Base-by-base conservation (phyloP, 2,888 invertebrate genomes). In the Stenichneumon culpator region DNA sequence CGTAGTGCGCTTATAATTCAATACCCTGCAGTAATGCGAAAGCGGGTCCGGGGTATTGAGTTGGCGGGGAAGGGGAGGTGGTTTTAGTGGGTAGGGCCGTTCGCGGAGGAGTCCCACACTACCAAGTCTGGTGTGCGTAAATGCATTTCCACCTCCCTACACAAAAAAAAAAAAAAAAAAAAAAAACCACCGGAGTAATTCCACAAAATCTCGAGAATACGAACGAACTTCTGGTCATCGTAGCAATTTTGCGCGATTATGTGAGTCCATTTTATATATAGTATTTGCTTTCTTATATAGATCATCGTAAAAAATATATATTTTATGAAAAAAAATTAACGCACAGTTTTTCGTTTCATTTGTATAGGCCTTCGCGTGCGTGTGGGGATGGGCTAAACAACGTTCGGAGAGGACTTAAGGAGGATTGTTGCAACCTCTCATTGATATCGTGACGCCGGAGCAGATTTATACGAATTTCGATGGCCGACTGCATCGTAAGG, bases 361-460 rank as follows among this genome's bases (percentile, higher is more conserved):
- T 44, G 39, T 67, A 19, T 11, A 67, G 39, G 67, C 11, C 6
- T 39, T 67, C 36, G 9, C 67, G 67, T 67, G 67, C 11, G 39
- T 22, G n/a, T 67, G 67, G 67, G 39, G 7, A n/a, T 67, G 39
- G 67, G 39, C 39, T 0, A 39, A 39, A 1, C 9, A 5, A 36
- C 36, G 50, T 0, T 52, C 50, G n/a, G 14, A n/a, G 50, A 25
- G 22, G 5, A 25, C 22, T 25, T 60, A 25, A 28, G 25, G 4
- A 11, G 60, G 25, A 25, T 3, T 60, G 0, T 11, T 60, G 11
- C 60, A 60, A 60, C 60, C 60, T 19, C 60, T 60, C 25, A 28
- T 60, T 1, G 60, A 25, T 25, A 22, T 0, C 0, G 6, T 9
- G 14, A 14, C 28, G 60, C 60, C 60, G 22, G 60, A 60, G 2